Evolutionary conservation across 2,888 invertebrate species (phyloP), one percentile per base, ranked within the genome.

Genomic region (Trileptium ribeirensis): DNA sequence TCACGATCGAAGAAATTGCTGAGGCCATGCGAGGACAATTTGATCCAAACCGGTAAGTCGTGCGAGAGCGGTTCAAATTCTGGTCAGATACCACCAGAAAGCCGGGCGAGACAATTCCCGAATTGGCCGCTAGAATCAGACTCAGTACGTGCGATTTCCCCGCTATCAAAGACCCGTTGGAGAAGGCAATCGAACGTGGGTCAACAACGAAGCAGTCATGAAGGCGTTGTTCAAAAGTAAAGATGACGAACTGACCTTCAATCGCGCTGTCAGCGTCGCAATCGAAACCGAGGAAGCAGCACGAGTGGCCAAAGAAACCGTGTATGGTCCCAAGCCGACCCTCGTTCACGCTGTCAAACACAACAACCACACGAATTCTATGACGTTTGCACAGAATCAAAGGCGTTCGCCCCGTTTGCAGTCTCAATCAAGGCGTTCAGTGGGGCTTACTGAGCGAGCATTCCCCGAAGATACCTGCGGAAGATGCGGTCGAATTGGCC

Each of bases 261-360:
- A 82, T 78, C 29, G 67, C n/a, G 84, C 80, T n/a, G 40, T 84
- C 36, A 31, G 84, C 34, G 51, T 84, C 24, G 84, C 84, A 31
- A 40, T 83, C 70, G 83, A 84, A 67, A 84, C 84, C 19, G 84
- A 83, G 38, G 83, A 83, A 31, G 84, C 84, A 15, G 84, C 83
- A 1, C 75, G 64, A n/a, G 39, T 75, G 39, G 77, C 77, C 15
- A 75, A 75, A 8, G 77, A 75, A 8, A 75, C 36, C 8, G 37
- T 36, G 33, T n/a, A 70, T 70, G 70, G 70, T 29, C 8, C 33
- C 70, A 70, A 70, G 36, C 70, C 70, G 8, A 70, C 8, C 8
- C 51, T 24, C n/a, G n/a, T n/a, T n/a, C n/a, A n/a, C n/a, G n/a
- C n/a, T n/a, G n/a, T n/a, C n/a, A n/a, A n/a, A n/a, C n/a, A n/a